Conservation (phyloP, 2,113 vertebrate species). For the Oenanthe melanoleuca region DNA sequence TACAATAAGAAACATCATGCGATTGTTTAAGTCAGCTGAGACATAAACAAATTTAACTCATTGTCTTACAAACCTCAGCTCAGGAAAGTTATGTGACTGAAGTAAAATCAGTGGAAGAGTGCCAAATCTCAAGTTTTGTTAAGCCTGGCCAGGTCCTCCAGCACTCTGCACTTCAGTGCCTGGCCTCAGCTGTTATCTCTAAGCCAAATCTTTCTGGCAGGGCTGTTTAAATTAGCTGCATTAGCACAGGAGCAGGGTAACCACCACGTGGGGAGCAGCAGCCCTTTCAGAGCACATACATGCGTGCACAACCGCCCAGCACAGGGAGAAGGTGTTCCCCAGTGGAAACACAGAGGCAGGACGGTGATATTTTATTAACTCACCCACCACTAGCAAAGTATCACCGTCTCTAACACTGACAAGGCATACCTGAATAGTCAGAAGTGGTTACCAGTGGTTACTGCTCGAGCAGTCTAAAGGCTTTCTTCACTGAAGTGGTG, state of each 20-base stretch:
- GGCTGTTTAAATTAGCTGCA: background rate
- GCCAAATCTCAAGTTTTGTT: background rate
- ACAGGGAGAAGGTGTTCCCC: background rate
- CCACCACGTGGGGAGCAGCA: background rate
- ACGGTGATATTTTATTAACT: background rate
- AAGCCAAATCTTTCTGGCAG: background rate
- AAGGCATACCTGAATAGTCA: background rate
- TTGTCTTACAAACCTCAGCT: background rate
- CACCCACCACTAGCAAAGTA: background rate
- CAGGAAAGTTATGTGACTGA: background rate
- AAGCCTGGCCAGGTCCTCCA: background rate
- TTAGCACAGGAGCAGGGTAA: background rate
- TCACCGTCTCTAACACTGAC: background rate
- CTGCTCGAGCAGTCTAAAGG: background rate
- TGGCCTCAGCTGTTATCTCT: background rate
- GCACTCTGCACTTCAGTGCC: background rate
- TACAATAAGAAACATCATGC: background rate
- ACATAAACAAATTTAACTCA: background rate
- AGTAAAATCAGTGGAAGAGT: background rate
- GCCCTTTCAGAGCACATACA: background rate
- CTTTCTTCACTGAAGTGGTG: background rate
- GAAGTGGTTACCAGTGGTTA: background rate
- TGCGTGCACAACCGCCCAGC: background rate
- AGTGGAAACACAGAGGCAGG: fast-evolving
- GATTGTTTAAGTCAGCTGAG: background rate